A percentile compares a stretch with the other conserved stretches of the same genome.
Evolutionary conservation across 2,888 invertebrate species (phyloP).

Genomic region (Philonicus albiceps): DNA sequence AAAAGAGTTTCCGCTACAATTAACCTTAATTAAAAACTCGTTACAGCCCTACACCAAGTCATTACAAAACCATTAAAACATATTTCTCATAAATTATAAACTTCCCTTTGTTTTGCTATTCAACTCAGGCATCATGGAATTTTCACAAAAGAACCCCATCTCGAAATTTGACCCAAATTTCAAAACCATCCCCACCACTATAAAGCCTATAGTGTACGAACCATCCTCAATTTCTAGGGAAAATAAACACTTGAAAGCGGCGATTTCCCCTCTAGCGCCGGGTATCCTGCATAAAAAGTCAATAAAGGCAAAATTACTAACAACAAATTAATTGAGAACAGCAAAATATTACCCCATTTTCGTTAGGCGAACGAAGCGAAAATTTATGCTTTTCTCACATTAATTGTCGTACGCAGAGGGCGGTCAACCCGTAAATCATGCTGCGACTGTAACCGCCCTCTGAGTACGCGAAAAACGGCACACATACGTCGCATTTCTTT

Average conservation of each 20-base stretch:
- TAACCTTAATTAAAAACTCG: background rate
- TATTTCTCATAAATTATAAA: background rate
- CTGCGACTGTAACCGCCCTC: conserved; percentile 2
- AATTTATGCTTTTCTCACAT: conserved; percentile 35
- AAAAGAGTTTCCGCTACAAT: background rate
- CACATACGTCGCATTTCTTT: background rate
- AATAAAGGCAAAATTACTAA: conserved; percentile 1
- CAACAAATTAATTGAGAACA: conserved; percentile 17
- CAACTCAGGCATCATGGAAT: background rate
- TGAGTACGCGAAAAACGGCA: background rate
- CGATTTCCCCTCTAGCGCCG: background rate
- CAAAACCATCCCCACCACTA: background rate
- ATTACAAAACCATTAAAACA: background rate
- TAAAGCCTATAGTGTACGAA: background rate
- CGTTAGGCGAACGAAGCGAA: background rate
- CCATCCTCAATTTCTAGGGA: background rate
- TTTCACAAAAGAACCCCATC: background rate
- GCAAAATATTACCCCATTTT: conserved; percentile 4
- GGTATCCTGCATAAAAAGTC: background rate
- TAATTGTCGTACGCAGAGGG: conserved; percentile 1
- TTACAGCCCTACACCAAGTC: background rate
- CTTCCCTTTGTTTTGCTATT: background rate
- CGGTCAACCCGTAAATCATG: conserved; percentile 23
- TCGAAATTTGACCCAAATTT: background rate
- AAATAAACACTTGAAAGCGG: background rate